phyloP scores from a whole-genome alignment of 2,113 vertebrate species.

The Chloroceryle aenea region DNA sequence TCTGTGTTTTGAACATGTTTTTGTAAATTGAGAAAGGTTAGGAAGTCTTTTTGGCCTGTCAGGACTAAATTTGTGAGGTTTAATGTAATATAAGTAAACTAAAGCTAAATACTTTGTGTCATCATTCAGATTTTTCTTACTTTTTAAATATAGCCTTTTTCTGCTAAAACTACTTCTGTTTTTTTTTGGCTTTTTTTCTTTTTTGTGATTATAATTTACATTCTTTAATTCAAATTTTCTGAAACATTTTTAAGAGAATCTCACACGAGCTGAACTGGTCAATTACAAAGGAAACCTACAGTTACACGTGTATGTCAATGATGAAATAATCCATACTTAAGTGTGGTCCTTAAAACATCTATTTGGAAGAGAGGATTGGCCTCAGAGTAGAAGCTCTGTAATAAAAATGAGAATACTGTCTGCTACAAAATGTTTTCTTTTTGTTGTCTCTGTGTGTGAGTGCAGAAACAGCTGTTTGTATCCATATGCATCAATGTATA shows the following conservation, averaged over 20 bases:
- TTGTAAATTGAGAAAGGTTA: background rate
- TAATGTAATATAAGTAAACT: background rate
- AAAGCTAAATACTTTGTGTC: background rate
- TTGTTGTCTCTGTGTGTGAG: fast-evolving
- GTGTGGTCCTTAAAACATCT: background rate
- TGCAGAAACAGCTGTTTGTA: background rate
- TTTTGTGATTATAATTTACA: background rate
- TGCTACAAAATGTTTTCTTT: background rate
- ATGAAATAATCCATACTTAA: background rate
- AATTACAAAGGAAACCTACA: background rate
- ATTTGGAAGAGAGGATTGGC: background rate
- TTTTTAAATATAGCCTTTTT: background rate
- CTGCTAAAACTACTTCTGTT: background rate
- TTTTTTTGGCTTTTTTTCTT: background rate
- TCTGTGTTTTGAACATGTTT: background rate
- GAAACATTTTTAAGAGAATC: background rate
- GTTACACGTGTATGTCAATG: background rate
- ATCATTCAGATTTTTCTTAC: background rate
- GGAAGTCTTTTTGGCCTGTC: background rate
- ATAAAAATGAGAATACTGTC: background rate
- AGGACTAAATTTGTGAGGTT: background rate
- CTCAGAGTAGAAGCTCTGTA: background rate
- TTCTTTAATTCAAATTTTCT: background rate
- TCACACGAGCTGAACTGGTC: background rate
- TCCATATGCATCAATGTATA: background rate